Base-by-base conservation (phyloP, 2,888 invertebrate species). In the Hecatera dysodea region DNA sequence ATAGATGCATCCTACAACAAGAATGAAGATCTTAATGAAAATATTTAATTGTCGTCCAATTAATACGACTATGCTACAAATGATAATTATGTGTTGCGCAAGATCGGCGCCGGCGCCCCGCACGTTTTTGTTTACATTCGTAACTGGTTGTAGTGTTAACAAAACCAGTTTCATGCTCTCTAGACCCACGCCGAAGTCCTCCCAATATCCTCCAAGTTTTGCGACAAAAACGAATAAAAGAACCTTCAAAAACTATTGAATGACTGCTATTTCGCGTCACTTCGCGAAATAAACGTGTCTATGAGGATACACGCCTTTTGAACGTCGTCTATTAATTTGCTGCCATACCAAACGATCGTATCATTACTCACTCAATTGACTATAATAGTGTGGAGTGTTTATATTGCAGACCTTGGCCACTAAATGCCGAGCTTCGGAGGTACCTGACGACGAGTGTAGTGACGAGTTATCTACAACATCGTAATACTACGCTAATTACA, bases 81-180 rank as follows among this genome's bases (percentile, higher is more conserved):
- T 65, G 60, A 69, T 75, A 33, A n/a, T 33, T 2, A 48, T 46
- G 63, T 62, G 69, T 81, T 84, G 76, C 81, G 85, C 73, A 85
- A 85, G 69, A 81, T 80, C 67, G 74, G 72, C 71, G 64, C 62
- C 68, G 76, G 64, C 68, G 60, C 52, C 76, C 87, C 81, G 75
- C 75, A 79, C 85, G 88, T 91, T 91, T 92, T 91, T 94, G 92
- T 94, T 93, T 93, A 93, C 93, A 89, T 90, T 87, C 86, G 85
- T 86, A 90, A 93, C 93, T 86, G 90, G 93, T 92, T 90, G 81
- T 86, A 76, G 80, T 82, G 87, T 88, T 85, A 87, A 87, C 81
- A 77, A 90, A 93, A 92, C 93, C 91, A 84, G 91, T 93, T 92
- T 77, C 53, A 65, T 76, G 77, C 59, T 82, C 77, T 74, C 72